These are phyloP conservation scores for Calidris pygmaea DNA, from an alignment of 2,113 vertebrate genomes.

Conservation along the genomic window DNA sequence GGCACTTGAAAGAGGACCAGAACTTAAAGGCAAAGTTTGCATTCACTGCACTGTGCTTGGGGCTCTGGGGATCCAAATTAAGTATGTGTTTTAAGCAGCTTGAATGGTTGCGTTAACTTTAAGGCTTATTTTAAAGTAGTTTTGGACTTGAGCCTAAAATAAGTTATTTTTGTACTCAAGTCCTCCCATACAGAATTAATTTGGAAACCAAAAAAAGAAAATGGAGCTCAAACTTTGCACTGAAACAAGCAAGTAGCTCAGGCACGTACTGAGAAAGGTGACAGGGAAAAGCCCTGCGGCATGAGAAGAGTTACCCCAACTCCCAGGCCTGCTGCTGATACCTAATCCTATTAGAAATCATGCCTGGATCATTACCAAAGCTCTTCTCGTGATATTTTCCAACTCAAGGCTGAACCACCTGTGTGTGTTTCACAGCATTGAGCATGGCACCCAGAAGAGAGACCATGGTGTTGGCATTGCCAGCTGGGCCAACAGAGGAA, in stretches of 20 bases:
- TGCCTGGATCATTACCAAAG: not conserved
- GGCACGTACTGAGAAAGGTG: not conserved
- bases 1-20: not conserved
- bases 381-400: not conserved
- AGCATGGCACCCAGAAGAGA: not conserved
- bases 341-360: not conserved
- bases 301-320: not conserved
- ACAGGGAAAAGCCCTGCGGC: not conserved
- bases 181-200: not conserved
- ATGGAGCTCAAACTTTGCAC: not conserved
- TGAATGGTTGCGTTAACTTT: not conserved
- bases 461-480: rapidly evolving
- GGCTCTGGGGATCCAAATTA: not conserved
- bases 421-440: not conserved
- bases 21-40: not conserved
- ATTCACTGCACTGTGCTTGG: not conserved
- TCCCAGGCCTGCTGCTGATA: not conserved
- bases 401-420: not conserved
- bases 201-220: not conserved
- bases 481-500: not conserved
- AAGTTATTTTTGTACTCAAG: not conserved
- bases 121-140: not conserved
- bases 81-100: not conserved
- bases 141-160: not conserved
- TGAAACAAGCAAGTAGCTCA: not conserved